Percentiles rank a stretch among this genome's conserved stretches.
These are phyloP conservation scores for Rhopalosiphum nymphaeae DNA, from an alignment of 2,888 invertebrate genomes.

Conservation along the genomic window DNA sequence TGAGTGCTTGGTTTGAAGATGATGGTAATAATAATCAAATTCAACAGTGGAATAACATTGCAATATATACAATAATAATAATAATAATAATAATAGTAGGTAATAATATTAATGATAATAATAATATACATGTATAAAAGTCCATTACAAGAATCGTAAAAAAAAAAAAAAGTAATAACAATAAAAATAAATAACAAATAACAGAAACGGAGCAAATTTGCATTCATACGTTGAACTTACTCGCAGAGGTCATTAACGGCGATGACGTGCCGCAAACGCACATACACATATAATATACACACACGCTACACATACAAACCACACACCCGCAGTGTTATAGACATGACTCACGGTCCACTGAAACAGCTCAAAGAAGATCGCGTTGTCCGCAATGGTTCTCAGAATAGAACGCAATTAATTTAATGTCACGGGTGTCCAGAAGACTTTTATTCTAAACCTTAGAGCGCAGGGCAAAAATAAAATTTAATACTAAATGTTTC, in stretches of 20 bases:
- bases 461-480: neutral
- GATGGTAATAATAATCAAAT: neutral
- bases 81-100: neutral
- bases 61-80: neutral
- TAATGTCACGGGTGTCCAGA: neutral
- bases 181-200: conserved; percentile 36
- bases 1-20: conserved; percentile 12
- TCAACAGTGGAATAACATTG: conserved; percentile 1
- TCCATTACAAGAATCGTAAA: neutral
- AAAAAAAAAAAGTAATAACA: conserved; percentile 25
- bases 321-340: neutral
- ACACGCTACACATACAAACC: neutral
- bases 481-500: neutral
- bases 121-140: neutral
- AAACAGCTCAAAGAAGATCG: conserved; percentile 5
- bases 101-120: neutral
- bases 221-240: conserved; percentile 45
- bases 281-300: neutral
- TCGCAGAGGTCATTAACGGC: conserved; percentile 59
- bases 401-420: neutral
- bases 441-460: neutral
- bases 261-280: conserved; percentile 50
- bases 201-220: conserved; percentile 42
- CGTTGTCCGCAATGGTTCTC: conserved; percentile 44
- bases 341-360: conserved; percentile 33